Evolutionary conservation across 2,888 invertebrate species (phyloP).

Genomic region (Panorpa germanica): DNA sequence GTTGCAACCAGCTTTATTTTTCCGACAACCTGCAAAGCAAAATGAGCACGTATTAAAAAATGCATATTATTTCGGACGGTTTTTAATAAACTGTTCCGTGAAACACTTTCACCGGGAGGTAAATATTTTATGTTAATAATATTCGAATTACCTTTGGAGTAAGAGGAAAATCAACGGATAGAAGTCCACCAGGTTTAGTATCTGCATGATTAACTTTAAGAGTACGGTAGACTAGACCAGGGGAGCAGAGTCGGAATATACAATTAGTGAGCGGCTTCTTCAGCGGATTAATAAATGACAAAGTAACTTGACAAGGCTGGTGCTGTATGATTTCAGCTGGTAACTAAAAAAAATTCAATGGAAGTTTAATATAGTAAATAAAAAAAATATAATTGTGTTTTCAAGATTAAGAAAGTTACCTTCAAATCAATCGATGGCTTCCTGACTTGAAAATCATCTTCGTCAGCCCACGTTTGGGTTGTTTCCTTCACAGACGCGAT

Average conservation of each 20-base stretch:
- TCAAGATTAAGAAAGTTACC: slow-evolving; percentile 24
- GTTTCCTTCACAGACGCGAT: slow-evolving; percentile 66
- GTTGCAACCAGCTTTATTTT: slow-evolving; percentile 47
- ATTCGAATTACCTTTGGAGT: slow-evolving; percentile 29
- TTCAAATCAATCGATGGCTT: slow-evolving; percentile 50
- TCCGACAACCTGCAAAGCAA: slow-evolving; percentile 30
- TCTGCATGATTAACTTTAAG: slow-evolving; percentile 31
- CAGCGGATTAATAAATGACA: slow-evolving; percentile 53
- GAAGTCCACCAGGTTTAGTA: slow-evolving; percentile 30
- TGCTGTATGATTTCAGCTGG: slow-evolving; percentile 37
- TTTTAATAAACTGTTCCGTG: neutral
- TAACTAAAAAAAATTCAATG: slow-evolving; percentile 29
- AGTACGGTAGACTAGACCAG: slow-evolving; percentile 40
- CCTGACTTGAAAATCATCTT: slow-evolving; percentile 62
- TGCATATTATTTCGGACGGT: neutral
- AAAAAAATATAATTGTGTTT: neutral
- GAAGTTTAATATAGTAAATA: slow-evolving; percentile 9
- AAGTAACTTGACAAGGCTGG: slow-evolving; percentile 29
- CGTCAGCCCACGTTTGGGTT: slow-evolving; percentile 63
- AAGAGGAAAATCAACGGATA: slow-evolving; percentile 34
- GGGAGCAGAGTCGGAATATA: slow-evolving; percentile 48
- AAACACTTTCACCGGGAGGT: slow-evolving; percentile 9
- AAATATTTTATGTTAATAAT: slow-evolving; percentile 9
- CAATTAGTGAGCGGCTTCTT: slow-evolving; percentile 41
- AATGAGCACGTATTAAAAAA: neutral